phyloP scores from a whole-genome alignment of 1,140 invertebrate genomes.

The Temnothorax longispinosus region DNA sequence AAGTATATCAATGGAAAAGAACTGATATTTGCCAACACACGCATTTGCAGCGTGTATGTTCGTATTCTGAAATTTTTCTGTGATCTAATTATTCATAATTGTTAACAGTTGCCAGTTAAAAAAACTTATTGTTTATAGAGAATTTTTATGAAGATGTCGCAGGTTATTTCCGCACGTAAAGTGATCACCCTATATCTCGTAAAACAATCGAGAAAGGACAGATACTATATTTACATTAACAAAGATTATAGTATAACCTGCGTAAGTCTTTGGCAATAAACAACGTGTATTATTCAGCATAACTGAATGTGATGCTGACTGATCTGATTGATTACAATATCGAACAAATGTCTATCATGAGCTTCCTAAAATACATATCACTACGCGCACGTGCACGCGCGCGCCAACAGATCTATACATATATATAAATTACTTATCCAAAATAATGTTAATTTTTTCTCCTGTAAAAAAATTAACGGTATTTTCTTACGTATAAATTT shows the following conservation, averaged over 20 bases:
- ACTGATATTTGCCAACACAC: not conserved
- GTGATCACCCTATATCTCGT: not conserved
- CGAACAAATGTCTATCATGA: slow-evolving; percentile 2
- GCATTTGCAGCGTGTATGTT: not conserved
- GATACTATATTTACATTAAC: slow-evolving; percentile 28
- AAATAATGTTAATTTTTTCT: slow-evolving; percentile 12
- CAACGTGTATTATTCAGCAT: slow-evolving; percentile 5
- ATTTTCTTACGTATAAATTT: slow-evolving; percentile 1
- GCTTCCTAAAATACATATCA: slow-evolving; percentile 1
- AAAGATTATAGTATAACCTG: slow-evolving; percentile 21
- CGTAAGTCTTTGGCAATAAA: slow-evolving; percentile 42
- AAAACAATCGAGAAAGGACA: slow-evolving; percentile 13
- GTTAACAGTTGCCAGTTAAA: not conserved
- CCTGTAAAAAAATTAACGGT: not conserved
- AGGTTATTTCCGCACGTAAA: not conserved
- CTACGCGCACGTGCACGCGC: not conserved
- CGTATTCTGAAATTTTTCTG: not conserved
- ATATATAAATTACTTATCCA: not conserved
- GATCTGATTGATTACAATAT: slow-evolving; percentile 2
- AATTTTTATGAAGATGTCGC: slow-evolving; percentile 6
- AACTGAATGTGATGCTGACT: not conserved
- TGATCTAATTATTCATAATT: not conserved
- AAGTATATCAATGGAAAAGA: slow-evolving; percentile 11
- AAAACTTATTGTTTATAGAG: not conserved
- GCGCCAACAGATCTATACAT: not conserved